These are phyloP conservation scores for Orycteropus afer DNA, from an alignment of 2,113 vertebrate genomes.

Conservation along the genomic window DNA sequence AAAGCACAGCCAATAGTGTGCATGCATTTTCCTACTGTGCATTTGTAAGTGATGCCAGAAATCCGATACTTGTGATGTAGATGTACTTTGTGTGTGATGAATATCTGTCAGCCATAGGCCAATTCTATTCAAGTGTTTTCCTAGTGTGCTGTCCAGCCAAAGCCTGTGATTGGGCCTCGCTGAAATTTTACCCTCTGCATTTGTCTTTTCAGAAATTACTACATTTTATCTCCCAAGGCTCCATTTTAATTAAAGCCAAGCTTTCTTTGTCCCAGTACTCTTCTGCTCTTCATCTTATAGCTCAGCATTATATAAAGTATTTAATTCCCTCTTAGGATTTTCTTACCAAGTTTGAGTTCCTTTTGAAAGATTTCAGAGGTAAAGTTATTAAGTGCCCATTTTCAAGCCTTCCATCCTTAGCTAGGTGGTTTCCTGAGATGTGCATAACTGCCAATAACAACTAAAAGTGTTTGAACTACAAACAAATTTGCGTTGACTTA, in stretches of 20 bases:
- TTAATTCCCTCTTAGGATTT: slow-evolving; percentile 39
- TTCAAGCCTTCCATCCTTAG: slow-evolving; percentile 46
- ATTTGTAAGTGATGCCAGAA: background rate
- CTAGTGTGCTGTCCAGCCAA: background rate
- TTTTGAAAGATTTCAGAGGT: slow-evolving; percentile 63
- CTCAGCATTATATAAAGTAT: slow-evolving; percentile 9
- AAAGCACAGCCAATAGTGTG: background rate
- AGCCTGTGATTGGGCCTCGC: slow-evolving; percentile 18
- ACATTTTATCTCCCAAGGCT: slow-evolving; percentile 61
- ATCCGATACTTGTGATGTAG: background rate
- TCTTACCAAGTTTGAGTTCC: slow-evolving; percentile 49
- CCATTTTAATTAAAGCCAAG: slow-evolving; percentile 66
- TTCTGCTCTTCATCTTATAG: slow-evolving; percentile 2
- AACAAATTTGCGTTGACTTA: slow-evolving; percentile 51
- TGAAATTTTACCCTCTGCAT: slow-evolving; percentile 61
- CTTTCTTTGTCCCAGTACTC: slow-evolving; percentile 19
- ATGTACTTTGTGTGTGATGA: background rate
- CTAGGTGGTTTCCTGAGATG: slow-evolving; percentile 2
- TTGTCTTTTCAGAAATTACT: slow-evolving; percentile 56
- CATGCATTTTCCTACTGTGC: background rate
- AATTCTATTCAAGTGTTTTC: background rate
- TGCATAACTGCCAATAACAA: background rate
- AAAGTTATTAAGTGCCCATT: slow-evolving; percentile 42
- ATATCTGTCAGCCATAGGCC: background rate
- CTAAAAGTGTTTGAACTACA: slow-evolving; percentile 48